Base-by-base conservation (phyloP, 2,888 invertebrate species). In the Mesochorus sp. region DNA sequence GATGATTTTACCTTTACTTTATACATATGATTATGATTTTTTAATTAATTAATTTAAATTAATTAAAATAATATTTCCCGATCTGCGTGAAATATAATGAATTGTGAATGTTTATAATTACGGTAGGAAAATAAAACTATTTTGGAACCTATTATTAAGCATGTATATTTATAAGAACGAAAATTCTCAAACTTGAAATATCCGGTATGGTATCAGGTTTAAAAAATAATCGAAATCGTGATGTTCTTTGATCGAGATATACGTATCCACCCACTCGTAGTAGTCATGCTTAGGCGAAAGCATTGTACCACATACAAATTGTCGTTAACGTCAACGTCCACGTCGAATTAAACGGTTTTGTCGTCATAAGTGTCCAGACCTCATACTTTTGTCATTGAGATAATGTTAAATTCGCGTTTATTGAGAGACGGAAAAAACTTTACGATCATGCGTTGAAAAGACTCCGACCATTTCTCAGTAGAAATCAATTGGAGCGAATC, bases 311-410 rank as follows among this genome's bases (percentile, higher is more conserved):
- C 57, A 34, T 53, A 57, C 67, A 59, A 80, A 80, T 74, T 74
- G 66, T 39, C 62, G 44, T 73, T 70, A 59, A 73, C 61, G 76
- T 57, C 49, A 73, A 77, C 73, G 73, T 77, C 73, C 67, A 73
- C 44, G 55, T 73, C 57, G 61, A 34, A 31, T 14, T 57, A 24
- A 64, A 51, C 62, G 55, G 14, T 37, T 39, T 57, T 55, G 24
- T 57, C 64, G 34, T 26, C 39, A 68, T 68, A 55, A 26, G 61
- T 34, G 49, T 70, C 49, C 17, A 61, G 42, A 42, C 47, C 62
- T 62, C 34, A 21, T 55, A 37, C 34, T 47, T 17, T 34, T 34
- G 49, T 49, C 55, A 73, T 47, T 51, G 73, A 68, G 66, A 64
- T 73, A 68, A 68, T 73, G 37, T 73, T 68, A 57, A 67, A 49